phyloP scores from a whole-genome alignment of 53 echinoderm and acorn worm species.

The Zoroaster sp. region DNA sequence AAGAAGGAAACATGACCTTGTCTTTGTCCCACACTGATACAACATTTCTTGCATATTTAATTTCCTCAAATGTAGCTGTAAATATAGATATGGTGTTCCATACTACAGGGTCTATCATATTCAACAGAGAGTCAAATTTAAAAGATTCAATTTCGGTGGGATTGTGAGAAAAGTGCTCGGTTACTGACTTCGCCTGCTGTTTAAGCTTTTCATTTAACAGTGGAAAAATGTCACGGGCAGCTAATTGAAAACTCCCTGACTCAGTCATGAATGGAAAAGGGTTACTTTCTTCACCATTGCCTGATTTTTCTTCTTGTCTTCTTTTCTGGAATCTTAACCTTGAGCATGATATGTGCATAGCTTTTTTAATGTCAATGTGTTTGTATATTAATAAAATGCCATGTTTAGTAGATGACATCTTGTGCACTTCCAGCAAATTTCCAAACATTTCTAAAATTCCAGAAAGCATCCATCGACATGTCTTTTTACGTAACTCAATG shows the following conservation, averaged over 20 bases:
- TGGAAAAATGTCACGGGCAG: neutral
- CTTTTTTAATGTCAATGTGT: neutral
- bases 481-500: neutral
- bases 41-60: neutral
- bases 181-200: conserved; percentile 35
- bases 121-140: conserved; percentile 7
- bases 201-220: conserved; percentile 36
- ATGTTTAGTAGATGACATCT: neutral
- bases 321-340: neutral
- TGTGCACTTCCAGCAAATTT: conserved; percentile 1
- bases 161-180: conserved; percentile 8
- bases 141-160: conserved; percentile 30
- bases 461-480: neutral
- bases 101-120: conserved; percentile 50
- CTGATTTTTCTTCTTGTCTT: neutral
- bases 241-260: neutral
- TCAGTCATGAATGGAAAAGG: too few relatives aligned
- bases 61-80: conserved; percentile 46
- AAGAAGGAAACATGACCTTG: conserved; percentile 31
- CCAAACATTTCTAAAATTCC: neutral
- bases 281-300: too few relatives aligned
- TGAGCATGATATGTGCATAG: neutral
- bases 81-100: conserved; percentile 51
- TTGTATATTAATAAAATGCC: neutral
- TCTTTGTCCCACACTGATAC: conserved; percentile 2